A percentile compares a stretch with the other conserved stretches of the same genome.
Evolutionary conservation across 2,797 vertebrate species (phyloP).

Genomic region (Pogoniulus pusillus): DNA sequence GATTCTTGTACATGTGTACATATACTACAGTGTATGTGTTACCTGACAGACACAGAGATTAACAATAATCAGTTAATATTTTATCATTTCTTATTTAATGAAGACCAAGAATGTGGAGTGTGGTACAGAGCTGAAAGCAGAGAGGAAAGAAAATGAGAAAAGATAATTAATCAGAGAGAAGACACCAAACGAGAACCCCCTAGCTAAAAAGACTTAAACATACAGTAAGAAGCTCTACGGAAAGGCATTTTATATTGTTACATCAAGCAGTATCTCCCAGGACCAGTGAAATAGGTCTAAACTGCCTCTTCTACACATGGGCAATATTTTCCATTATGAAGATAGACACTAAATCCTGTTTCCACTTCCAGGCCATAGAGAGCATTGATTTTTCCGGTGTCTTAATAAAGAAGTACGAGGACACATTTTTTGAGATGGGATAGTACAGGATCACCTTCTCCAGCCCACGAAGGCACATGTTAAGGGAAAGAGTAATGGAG

Average conservation of each 20-base stretch:
- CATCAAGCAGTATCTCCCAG: neutral
- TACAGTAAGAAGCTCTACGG: slow-evolving; percentile 12
- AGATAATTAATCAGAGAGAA: slow-evolving; percentile 27
- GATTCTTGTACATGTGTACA: neutral
- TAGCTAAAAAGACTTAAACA: slow-evolving; percentile 18
- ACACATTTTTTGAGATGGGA: neutral
- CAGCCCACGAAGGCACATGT: neutral
- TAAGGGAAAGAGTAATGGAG: slow-evolving; percentile 17
- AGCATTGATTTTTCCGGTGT: slow-evolving; percentile 49
- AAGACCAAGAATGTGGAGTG: neutral
- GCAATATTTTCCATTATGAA: slow-evolving; percentile 54
- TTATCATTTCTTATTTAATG: slow-evolving; percentile 41
- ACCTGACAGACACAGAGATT: slow-evolving; percentile 1
- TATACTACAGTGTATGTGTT: neutral
- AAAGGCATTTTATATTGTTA: slow-evolving; percentile 3
- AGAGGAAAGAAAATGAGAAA: slow-evolving; percentile 33
- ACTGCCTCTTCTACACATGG: slow-evolving; percentile 11
- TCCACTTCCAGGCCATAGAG: slow-evolving; percentile 23
- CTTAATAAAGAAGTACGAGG: slow-evolving; percentile 37
- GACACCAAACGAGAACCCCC: slow-evolving; percentile 9
- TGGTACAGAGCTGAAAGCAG: neutral
- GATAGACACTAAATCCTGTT: slow-evolving; percentile 42
- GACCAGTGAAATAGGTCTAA: slow-evolving; percentile 17
- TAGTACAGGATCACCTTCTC: slow-evolving; percentile 18
- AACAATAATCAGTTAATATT: slow-evolving; percentile 33